Conservation (phyloP, 2,888 invertebrate genomes). For the Liopterus haemorrhoidalis region DNA sequence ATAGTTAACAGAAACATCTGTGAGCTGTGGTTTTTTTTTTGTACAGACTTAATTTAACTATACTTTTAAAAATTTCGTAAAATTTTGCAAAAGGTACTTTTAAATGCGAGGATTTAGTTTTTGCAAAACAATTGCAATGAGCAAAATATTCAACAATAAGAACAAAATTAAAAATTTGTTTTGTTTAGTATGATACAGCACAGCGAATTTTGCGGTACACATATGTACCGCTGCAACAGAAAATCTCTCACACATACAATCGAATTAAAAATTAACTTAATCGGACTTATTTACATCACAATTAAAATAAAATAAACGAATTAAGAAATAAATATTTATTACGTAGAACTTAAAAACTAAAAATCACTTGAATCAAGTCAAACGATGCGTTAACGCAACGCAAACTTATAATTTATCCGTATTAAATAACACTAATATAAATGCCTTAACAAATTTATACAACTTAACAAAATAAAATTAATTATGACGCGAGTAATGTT, state of each 20-base stretch:
- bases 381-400: conserved; percentile 19
- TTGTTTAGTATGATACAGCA: neutral
- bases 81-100: conserved; percentile 24
- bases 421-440: conserved; percentile 13
- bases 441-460: conserved; percentile 18
- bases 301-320: conserved; percentile 10
- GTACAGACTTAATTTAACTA: too few species aligned
- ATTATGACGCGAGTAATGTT: conserved; percentile 3
- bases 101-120: conserved; percentile 17
- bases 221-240: neutral
- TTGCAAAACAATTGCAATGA: conserved; percentile 19
- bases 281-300: conserved; percentile 19
- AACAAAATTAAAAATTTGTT: conserved; percentile 15
- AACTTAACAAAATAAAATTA: conserved; percentile 16
- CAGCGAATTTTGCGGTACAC: neutral
- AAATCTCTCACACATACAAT: conserved; percentile 3
- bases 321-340: conserved; percentile 5
- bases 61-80: too few species aligned
- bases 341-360: conserved; percentile 21
- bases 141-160: conserved; percentile 24
- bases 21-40: too few species aligned
- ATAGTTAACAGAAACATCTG: conserved; percentile 15
- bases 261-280: conserved; percentile 11
- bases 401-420: conserved; percentile 13
- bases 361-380: conserved; percentile 23